Conservation (phyloP, 1,140 invertebrate genomes). For the Zelostemma sp. region DNA sequence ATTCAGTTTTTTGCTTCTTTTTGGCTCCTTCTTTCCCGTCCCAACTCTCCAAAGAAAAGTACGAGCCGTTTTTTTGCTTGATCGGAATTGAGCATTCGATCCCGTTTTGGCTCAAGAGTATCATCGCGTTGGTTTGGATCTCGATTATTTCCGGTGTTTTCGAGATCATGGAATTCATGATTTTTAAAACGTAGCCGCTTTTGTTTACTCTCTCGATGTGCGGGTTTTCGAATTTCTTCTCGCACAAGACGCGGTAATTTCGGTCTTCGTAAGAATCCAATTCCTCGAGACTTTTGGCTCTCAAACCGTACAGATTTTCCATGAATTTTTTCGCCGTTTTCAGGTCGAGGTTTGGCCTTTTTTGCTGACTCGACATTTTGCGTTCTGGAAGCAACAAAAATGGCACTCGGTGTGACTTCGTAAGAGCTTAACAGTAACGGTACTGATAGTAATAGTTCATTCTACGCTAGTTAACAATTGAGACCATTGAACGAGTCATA, state of each 20-base stretch:
- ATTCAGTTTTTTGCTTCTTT: too few relatives aligned
- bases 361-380: conserved; percentile 68
- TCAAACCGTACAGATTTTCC: conserved; percentile 78
- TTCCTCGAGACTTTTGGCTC: conserved; percentile 74
- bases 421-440: too few relatives aligned
- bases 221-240: conserved; percentile 73
- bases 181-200: conserved; percentile 84
- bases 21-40: conserved; percentile 16
- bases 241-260: conserved; percentile 76
- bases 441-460: too few relatives aligned
- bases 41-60: conserved; percentile 72
- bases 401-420: too few relatives aligned
- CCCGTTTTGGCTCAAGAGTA: conserved; percentile 75
- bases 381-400: too few relatives aligned
- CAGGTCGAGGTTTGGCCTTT: conserved; percentile 74
- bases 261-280: conserved; percentile 86
- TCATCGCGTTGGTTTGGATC: conserved; percentile 78
- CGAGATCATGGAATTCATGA: conserved; percentile 85
- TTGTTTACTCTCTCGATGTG: conserved; percentile 68
- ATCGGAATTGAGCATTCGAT: conserved; percentile 78
- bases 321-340: conserved; percentile 72
- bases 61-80: conserved; percentile 75
- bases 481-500: too few relatives aligned
- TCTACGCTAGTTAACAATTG: too few relatives aligned
- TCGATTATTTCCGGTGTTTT: conserved; percentile 76